Evolutionary conservation across 2,797 vertebrate species (phyloP).

Genomic region (Gallinago stenura): DNA sequence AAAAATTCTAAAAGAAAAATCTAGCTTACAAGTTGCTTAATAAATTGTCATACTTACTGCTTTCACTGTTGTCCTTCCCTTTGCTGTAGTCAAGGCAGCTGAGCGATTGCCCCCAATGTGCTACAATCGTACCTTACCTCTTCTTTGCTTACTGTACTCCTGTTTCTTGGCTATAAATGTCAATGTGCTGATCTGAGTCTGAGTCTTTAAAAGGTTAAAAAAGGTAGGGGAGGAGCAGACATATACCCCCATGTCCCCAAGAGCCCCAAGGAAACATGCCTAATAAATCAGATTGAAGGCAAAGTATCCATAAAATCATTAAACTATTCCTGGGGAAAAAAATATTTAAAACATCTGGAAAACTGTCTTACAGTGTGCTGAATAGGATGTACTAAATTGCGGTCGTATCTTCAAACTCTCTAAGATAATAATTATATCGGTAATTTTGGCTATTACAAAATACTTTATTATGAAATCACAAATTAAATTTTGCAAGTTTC

Average conservation of each 20-base stretch:
- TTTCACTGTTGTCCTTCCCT: not conserved
- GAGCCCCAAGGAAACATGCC: not conserved
- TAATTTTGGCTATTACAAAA: not conserved
- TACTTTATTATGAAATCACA: too few relatives aligned
- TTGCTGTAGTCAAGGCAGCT: not conserved
- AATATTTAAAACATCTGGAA: not conserved
- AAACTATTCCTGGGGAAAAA: not conserved
- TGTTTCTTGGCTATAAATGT: not conserved
- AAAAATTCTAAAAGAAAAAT: not conserved
- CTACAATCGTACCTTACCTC: not conserved
- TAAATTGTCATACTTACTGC: not conserved
- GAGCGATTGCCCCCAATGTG: not conserved
- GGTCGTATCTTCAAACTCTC: not conserved
- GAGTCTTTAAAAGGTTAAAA: not conserved
- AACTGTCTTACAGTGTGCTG: not conserved
- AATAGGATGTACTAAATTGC: not conserved
- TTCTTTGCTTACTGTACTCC: not conserved
- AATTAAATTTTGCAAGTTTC: not conserved
- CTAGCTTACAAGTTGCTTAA: not conserved
- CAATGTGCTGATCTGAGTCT: not conserved
- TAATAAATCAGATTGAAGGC: not conserved
- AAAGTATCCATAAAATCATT: not conserved
- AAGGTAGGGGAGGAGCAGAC: not conserved
- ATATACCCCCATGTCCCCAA: rapidly evolving
- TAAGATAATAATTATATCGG: not conserved